A percentile compares a stretch with the other conserved stretches of the same genome.
Conservation (phyloP, 2,113 vertebrate species). For the Onychostruthus taczanowskii region DNA sequence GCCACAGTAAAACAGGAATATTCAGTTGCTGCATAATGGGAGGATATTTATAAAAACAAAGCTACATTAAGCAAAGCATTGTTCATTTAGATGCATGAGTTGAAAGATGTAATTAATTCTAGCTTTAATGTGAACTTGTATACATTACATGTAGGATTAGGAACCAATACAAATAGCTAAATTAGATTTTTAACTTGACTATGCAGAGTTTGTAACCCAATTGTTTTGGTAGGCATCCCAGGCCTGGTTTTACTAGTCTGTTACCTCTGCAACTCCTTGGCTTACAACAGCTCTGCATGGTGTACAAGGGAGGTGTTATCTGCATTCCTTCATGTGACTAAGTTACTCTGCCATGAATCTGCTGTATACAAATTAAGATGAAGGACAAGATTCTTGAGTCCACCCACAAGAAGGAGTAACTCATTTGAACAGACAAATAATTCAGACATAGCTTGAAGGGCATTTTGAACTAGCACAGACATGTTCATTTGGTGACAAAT, state of each 20-base stretch:
- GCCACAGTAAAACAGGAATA: conserved; percentile 1
- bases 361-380: conserved; percentile 38
- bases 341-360: conserved; percentile 26
- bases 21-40: background rate
- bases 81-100: background rate
- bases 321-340: conserved; percentile 46
- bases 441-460: conserved; percentile 29
- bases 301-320: background rate
- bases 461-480: conserved; percentile 38
- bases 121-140: background rate
- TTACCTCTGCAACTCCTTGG: background rate
- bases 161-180: background rate
- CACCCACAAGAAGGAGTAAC: conserved; percentile 39
- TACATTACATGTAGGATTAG: background rate
- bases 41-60: background rate
- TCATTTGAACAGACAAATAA: conserved; percentile 30
- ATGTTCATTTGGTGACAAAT: conserved; percentile 41
- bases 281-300: background rate
- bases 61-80: background rate
- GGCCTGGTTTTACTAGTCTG: conserved; percentile 13
- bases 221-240: background rate
- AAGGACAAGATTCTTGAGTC: conserved; percentile 51
- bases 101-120: background rate
- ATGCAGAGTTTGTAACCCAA: background rate
- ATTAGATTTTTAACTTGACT: conserved; percentile 2